Base-by-base conservation (phyloP, 1,140 invertebrate species). In the Sarcophaga bullata region DNA sequence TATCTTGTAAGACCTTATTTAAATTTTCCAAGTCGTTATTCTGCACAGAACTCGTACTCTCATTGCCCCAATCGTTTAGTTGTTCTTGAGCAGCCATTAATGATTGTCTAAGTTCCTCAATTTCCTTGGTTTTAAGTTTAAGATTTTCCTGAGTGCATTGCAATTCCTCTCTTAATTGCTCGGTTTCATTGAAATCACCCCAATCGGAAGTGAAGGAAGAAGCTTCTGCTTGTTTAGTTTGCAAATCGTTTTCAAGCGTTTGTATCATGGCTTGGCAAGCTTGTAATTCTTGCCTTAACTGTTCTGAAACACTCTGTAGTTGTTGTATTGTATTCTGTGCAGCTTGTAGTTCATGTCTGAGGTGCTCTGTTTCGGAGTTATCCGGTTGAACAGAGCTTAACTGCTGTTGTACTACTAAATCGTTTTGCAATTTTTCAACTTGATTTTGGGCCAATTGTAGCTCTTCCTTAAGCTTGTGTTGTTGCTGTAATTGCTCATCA, bases 1-100 rank as follows among this genome's bases (percentile, higher is more conserved):
- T 80, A n/a, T 83, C 80, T 19, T 84, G 25, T 75, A 86, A 82
- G 72, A 82, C 47, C 11, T 62, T 82, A 11, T 73, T 50, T 15
- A 84, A 17, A 17, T 81, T 54, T 15, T 83, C 82, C 3, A 25
- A 47, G 13, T 73, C 80, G 17, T 11, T 50, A 47, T 81, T 81
- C 11, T 72, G 46, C 3, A 37, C 49, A 8, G 68, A 11, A 50
- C 37, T 47, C 6, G 15, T 6, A n/a, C 13, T 15, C 11, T 48
- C 48, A 62, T 83, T 58, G n/a, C 80, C 82, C 82, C 82, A 83
- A 58, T 78, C 82, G 5, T n/a, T 58, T n/a, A 78, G 3, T 48
- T 82, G 81, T 6, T 80, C 48, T 62, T 84, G 81, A 8, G 78
- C 54, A 47, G 75, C 78, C 52, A 73, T 78, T n/a, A 84, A 58